Conservation (phyloP, 2,113 vertebrate species). For the Dendrocopos noguchii region DNA sequence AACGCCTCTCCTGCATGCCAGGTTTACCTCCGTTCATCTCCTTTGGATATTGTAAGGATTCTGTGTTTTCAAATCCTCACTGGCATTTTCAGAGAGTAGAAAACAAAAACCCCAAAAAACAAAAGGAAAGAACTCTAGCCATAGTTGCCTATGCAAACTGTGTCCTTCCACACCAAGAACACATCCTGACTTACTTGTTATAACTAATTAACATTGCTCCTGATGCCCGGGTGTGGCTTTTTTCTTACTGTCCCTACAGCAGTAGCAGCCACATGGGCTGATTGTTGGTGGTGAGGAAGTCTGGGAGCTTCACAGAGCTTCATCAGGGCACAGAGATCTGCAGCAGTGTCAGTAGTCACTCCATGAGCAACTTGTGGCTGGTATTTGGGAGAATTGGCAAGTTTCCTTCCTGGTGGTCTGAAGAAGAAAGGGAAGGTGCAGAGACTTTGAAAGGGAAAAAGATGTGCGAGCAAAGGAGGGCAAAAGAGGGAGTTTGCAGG, state of each 20-base stretch:
- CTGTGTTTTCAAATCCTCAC: neutral
- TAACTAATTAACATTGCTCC: accelerated
- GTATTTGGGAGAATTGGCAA: neutral
- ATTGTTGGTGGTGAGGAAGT: neutral
- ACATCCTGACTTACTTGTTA: neutral
- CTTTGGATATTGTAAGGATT: neutral
- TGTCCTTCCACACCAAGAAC: neutral
- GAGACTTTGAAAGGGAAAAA: neutral
- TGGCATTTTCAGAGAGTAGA: neutral
- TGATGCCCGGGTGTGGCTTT: neutral
- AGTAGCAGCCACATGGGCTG: accelerated
- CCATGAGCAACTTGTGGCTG: neutral
- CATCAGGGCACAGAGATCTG: accelerated
- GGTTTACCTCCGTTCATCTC: neutral
- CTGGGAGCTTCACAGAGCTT: neutral
- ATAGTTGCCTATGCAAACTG: neutral
- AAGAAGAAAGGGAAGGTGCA: neutral
- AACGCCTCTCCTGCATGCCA: neutral
- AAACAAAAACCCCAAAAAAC: neutral
- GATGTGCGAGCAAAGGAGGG: neutral
- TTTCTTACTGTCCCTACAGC: neutral
- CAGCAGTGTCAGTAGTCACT: neutral
- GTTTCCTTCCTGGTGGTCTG: neutral
- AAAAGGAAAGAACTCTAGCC: neutral
- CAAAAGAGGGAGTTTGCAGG: neutral